phyloP scores from a whole-genome alignment of 2,888 invertebrate genomes.

The Lycophotia porphyrea region DNA sequence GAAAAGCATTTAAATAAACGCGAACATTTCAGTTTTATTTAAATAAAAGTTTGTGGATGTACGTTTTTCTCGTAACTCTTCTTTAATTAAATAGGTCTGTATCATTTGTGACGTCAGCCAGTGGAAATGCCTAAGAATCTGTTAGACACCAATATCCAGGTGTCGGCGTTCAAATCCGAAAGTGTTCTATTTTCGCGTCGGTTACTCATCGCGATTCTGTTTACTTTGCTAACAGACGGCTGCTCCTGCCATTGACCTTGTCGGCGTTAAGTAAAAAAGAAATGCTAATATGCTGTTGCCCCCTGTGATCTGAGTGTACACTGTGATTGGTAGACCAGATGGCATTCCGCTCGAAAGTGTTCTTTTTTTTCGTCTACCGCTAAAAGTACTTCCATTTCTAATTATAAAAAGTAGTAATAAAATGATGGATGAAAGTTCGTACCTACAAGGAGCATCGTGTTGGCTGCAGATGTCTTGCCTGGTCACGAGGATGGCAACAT shows the following conservation, averaged over 20 bases:
- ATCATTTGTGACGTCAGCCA: conserved; percentile 61
- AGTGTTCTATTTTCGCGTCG: conserved; percentile 84
- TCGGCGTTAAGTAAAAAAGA: conserved; percentile 76
- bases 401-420: conserved; percentile 24
- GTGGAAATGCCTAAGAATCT: conserved; percentile 63
- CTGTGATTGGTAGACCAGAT: conserved; percentile 39
- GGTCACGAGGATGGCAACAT: conserved; percentile 96
- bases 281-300: conserved; percentile 74
- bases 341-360: conserved; percentile 12
- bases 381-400: neutral
- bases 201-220: conserved; percentile 86
- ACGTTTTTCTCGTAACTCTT: conserved; percentile 10
- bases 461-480: conserved; percentile 93
- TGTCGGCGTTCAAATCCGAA: conserved; percentile 79
- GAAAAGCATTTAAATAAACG: conserved; percentile 41
- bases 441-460: conserved; percentile 89
- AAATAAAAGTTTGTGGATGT: conserved; percentile 41
- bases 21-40: conserved; percentile 42
- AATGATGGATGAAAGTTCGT: conserved; percentile 68
- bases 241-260: conserved; percentile 88
- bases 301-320: conserved; percentile 60
- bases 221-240: conserved; percentile 85
- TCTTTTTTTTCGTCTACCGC: neutral
- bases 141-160: conserved; percentile 76
- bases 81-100: conserved; percentile 33